Evolutionary conservation across 2,113 vertebrate genomes (phyloP), one percentile per base, ranked within the genome.

Genomic region (Coracopsis vasa): DNA sequence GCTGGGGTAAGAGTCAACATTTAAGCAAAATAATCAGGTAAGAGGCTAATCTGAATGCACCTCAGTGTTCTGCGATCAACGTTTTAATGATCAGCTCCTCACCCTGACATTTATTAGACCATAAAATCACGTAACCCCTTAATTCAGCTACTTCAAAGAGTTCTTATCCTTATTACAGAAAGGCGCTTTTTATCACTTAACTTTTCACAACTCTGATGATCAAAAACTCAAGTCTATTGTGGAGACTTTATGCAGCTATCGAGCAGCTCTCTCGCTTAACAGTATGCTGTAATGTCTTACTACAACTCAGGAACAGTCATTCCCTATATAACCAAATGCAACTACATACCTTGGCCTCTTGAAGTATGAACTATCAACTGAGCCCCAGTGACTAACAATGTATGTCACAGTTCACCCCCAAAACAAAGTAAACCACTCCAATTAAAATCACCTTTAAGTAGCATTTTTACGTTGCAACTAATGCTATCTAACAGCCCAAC

Each of bases 21-120:
- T 42, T 21, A 51, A 9, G 19, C 42, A 53, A 86, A 80, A 70
- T n/a, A 67, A 51, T 41, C 29, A 41, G 7, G 5, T 37, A n/a
- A 54, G 25, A 69, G 17, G 37, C 6, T 27, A 42, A 39, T 21
- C 5, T n/a, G 37, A 86, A 78, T 2, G 0, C 4, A 13, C 5
- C 33, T 31, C 2, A 0, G 7, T 28, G 51, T 28, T 67, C 24
- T 61, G 45, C 14, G 12, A 75, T 44, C 33, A 10, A 33, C 1
- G n/a, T 29, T 62, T 28, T 61, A 86, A 77, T 1, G 10, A 35
- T 51, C 7, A 73, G 2, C 31, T 82, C 44, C 62, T 44, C 58
- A 93, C 31, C 18, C 11, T 33, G 39, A n/a, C 10, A 16, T 8
- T 66, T 37, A 54, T 58, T 74, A 50, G 23, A 56, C 11, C 19